phyloP scores from a whole-genome alignment of 2,113 vertebrate species.

The Carassius carassius region DNA sequence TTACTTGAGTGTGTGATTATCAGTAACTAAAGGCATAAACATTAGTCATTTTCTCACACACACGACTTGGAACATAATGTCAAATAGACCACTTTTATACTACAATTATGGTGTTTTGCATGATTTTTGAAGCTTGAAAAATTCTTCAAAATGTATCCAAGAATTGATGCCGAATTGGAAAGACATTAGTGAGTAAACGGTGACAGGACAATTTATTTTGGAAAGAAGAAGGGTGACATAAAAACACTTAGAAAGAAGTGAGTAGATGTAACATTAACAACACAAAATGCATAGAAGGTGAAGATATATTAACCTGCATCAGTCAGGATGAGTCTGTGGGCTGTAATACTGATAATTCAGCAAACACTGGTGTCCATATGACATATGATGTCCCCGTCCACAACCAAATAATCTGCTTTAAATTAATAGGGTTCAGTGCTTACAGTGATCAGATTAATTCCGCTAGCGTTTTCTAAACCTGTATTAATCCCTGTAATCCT shows the following conservation, averaged over 20 bases:
- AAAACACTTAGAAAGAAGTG: neutral
- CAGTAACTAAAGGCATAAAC: too few species aligned
- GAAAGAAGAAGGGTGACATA: neutral
- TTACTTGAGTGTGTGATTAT: too few species aligned
- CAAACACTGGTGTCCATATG: slow-evolving; percentile 44
- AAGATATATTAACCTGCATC: neutral
- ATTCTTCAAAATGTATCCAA: too few species aligned
- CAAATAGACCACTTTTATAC: too few species aligned
- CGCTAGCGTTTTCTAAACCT: slow-evolving; percentile 56
- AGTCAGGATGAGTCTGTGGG: neutral
- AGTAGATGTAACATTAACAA: neutral
- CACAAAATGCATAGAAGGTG: neutral
- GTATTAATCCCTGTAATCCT: slow-evolving; percentile 64
- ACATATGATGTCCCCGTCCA: slow-evolving; percentile 53
- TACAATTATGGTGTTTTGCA: too few species aligned
- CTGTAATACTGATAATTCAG: slow-evolving; percentile 8
- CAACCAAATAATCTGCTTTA: slow-evolving; percentile 62
- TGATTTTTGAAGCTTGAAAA: too few species aligned
- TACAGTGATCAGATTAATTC: slow-evolving; percentile 61
- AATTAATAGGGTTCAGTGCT: slow-evolving; percentile 61
- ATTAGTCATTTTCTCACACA: too few species aligned
- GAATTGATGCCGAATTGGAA: too few species aligned
- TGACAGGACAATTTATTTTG: neutral
- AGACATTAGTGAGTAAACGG: too few species aligned
- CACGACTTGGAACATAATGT: too few species aligned